Evolutionary conservation across 2,113 vertebrate species (phyloP).

Genomic region (Leptodactylus fuscus): DNA sequence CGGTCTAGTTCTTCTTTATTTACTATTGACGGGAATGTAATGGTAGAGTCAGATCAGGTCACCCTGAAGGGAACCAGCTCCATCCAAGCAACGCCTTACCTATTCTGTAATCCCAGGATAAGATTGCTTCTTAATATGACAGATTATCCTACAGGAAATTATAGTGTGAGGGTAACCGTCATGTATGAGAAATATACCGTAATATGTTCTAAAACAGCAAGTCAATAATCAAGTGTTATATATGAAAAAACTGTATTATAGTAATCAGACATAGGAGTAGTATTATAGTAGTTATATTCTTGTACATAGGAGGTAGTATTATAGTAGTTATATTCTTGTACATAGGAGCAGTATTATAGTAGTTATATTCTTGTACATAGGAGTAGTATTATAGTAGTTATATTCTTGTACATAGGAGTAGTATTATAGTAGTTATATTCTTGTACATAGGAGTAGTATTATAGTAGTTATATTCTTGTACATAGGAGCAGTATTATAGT

Average conservation of each 20-base stretch:
- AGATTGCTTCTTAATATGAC: background rate
- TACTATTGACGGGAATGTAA: slow-evolving; percentile 20
- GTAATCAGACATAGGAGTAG: background rate
- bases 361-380: slow-evolving; percentile 1
- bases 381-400: background rate
- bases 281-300: slow-evolving; percentile 9
- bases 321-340: slow-evolving; percentile 11
- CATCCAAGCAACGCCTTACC: background rate
- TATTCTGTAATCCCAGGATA: background rate
- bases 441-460: background rate
- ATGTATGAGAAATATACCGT: background rate
- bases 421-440: slow-evolving; percentile 12
- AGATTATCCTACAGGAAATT: background rate
- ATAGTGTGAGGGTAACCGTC: background rate
- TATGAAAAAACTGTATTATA: too few relatives aligned
- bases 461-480: slow-evolving; percentile 12
- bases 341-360: slow-evolving; percentile 4
- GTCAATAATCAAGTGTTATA: background rate
- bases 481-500: slow-evolving; percentile 5
- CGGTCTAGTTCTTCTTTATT: slow-evolving; percentile 40
- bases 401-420: background rate
- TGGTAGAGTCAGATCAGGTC: slow-evolving; percentile 40
- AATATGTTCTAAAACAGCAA: background rate
- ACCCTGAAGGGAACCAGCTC: slow-evolving; percentile 6
- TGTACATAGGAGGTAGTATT: background rate